phyloP scores from a whole-genome alignment of 1,140 invertebrate genomes.

The Bathynomus jamesi region DNA sequence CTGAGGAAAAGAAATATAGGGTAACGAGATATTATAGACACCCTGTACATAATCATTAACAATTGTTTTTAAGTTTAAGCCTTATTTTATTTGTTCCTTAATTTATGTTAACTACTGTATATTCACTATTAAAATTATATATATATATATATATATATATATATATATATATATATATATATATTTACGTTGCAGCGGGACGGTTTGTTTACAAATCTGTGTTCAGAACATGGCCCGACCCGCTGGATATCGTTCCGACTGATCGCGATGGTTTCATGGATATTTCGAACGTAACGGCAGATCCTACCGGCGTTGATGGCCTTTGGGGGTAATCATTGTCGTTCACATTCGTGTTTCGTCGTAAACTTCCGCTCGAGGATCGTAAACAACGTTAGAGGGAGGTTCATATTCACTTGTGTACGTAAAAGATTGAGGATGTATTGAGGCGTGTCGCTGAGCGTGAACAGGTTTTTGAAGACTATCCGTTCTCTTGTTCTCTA shows the following conservation, averaged over 20 bases:
- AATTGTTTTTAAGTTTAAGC: too few species aligned
- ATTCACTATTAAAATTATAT: too few species aligned
- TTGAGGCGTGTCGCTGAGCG: neutral
- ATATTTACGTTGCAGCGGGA: too few species aligned
- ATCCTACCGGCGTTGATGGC: neutral
- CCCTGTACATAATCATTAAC: too few species aligned
- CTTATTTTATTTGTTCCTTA: too few species aligned
- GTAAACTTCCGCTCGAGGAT: neutral
- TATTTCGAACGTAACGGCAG: neutral
- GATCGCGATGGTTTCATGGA: neutral
- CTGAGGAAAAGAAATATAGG: too few species aligned
- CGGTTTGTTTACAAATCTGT: neutral
- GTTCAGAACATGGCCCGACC: neutral
- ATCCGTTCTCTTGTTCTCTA: neutral
- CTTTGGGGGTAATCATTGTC: neutral
- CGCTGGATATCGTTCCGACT: neutral
- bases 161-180: too few species aligned
- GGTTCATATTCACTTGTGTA: neutral
- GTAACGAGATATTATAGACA: too few species aligned
- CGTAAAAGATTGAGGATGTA: neutral
- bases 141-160: too few species aligned
- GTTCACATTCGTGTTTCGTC: too few species aligned
- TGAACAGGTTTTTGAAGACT: neutral
- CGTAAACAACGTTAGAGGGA: neutral
- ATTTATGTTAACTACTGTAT: too few species aligned